A percentile compares a stretch with the other conserved stretches of the same genome.
Evolutionary conservation across 92 coral and sea anemone genomes (phyloP).

Genomic region (Paragorgia papillata): DNA sequence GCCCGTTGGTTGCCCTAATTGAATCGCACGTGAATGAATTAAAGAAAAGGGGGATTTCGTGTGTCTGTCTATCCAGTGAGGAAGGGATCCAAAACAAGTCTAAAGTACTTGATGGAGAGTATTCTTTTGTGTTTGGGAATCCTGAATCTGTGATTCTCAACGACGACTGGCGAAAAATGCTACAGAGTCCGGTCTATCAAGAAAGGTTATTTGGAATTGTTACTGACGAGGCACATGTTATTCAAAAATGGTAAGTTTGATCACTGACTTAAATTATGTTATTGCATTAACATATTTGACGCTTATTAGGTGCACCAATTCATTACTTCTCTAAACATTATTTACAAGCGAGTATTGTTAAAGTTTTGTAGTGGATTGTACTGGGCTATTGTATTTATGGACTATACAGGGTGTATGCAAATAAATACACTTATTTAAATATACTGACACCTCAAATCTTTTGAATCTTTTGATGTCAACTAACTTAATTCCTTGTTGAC

Average conservation of each 20-base stretch:
- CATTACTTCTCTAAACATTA: background rate
- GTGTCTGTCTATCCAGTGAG: conserved; percentile 26
- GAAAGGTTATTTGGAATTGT: conserved; percentile 53
- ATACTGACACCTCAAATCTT: too few species aligned
- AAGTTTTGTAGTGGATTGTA: too few species aligned
- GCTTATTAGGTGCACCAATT: conserved; percentile 45
- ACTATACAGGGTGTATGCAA: too few species aligned
- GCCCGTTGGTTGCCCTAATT: conserved; percentile 52
- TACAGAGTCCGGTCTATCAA: conserved; percentile 53
- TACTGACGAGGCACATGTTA: conserved; percentile 68
- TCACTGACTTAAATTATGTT: too few species aligned
- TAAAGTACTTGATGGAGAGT: conserved; percentile 47
- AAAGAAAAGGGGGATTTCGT: conserved; percentile 38
- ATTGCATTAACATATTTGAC: too few species aligned
- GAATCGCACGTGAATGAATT: conserved; percentile 58
- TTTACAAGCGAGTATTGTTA: too few species aligned
- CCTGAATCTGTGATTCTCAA: conserved; percentile 62
- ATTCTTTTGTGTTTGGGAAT: conserved; percentile 55
- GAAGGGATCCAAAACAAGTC: conserved; percentile 26
- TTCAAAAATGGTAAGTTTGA: too few species aligned
- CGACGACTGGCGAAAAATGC: conserved; percentile 61
- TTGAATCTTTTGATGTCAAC: too few species aligned
- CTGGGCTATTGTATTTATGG: too few species aligned
- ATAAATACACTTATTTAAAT: too few species aligned
- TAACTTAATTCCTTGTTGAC: too few species aligned